Evolutionary conservation across 2,113 vertebrate species (phyloP).

Genomic region (Suncus etruscus): DNA sequence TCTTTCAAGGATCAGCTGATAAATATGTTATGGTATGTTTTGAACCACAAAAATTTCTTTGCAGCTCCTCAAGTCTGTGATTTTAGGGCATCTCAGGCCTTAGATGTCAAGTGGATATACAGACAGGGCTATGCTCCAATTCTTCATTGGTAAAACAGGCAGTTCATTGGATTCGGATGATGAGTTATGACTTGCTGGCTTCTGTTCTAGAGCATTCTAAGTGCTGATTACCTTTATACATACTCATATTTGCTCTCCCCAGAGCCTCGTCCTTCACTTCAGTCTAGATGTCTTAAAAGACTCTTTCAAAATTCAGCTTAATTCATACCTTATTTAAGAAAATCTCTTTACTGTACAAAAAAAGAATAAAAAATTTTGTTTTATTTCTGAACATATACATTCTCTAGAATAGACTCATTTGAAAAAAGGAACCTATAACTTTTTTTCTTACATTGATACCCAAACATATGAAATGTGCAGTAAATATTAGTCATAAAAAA

Average conservation of each 20-base stretch:
- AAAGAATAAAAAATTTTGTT: neutral
- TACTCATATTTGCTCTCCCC: neutral
- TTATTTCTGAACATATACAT: neutral
- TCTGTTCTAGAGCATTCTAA: neutral
- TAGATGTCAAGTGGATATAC: no score
- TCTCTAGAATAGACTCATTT: neutral
- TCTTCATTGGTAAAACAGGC: neutral
- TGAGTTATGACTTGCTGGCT: accelerated
- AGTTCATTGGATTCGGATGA: neutral
- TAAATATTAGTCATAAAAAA: neutral
- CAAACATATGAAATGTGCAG: neutral
- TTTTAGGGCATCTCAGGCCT: neutral
- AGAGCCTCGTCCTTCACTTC: neutral
- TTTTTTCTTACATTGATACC: neutral
- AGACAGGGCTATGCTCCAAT: accelerated
- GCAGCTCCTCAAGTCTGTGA: neutral
- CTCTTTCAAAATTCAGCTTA: neutral
- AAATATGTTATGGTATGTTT: neutral
- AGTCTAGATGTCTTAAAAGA: neutral
- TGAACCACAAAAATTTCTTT: neutral
- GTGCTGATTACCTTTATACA: neutral
- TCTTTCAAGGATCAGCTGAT: neutral
- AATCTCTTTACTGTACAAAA: neutral
- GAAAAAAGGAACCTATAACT: accelerated
- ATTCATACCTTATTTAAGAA: neutral